Evolutionary conservation across 2,113 vertebrate species (phyloP).

Genomic region (Myxocyprinus asiaticus): DNA sequence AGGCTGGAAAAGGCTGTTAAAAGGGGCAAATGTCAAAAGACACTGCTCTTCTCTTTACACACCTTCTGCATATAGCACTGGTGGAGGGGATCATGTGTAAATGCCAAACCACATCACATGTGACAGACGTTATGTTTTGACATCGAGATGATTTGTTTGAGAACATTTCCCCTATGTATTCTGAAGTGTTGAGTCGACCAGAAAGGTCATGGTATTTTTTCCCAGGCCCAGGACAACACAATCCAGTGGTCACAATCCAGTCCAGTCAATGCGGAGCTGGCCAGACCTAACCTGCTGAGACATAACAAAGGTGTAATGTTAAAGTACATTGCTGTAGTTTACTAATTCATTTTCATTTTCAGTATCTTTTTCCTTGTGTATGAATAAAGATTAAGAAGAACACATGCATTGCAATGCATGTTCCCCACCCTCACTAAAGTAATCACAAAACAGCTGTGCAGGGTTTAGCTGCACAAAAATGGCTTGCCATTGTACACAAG

Average conservation of each 20-base stretch:
- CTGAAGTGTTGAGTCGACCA: neutral
- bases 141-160: constrained; percentile 7
- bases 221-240: no score
- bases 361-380: no score
- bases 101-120: neutral
- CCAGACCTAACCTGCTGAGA: neutral
- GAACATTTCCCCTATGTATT: neutral
- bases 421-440: no score
- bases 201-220: no score
- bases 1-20: neutral
- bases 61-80: neutral
- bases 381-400: no score
- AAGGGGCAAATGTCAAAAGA: constrained; percentile 6
- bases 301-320: neutral
- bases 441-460: no score
- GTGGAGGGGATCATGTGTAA: constrained; percentile 13
- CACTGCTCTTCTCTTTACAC: neutral
- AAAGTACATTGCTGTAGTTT: neutral
- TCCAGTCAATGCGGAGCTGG: neutral
- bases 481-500: no score
- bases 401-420: no score
- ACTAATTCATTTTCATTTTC: no score
- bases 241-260: no score
- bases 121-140: constrained; percentile 4
- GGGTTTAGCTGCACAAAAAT: no score